These are phyloP conservation scores for Oncorhynchus nerka DNA, from an alignment of 2,113 vertebrate genomes.

Conservation along the genomic window DNA sequence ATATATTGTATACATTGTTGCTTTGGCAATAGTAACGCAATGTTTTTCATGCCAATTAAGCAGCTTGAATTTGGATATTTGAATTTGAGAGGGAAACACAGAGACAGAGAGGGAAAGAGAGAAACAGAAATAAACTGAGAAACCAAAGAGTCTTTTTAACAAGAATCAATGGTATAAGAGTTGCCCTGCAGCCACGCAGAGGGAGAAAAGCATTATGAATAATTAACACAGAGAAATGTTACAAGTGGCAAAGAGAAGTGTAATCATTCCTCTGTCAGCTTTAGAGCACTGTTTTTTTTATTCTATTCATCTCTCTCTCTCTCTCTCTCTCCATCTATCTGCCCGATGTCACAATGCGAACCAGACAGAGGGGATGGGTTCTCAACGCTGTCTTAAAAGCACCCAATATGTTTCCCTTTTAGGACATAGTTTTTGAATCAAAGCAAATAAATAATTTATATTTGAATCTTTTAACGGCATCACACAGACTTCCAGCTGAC, in stretches of 20 bases:
- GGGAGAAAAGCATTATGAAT: constrained; percentile 74
- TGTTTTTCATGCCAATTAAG: too few species aligned
- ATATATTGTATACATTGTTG: too few species aligned
- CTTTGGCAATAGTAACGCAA: too few species aligned
- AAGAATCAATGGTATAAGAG: constrained; percentile 48
- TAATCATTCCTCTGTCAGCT: constrained; percentile 65
- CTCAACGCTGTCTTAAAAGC: constrained; percentile 59
- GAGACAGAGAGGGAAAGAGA: constrained; percentile 32
- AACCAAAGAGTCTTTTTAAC: constrained; percentile 23
- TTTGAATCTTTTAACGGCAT: constrained; percentile 56
- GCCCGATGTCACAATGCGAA: constrained; percentile 40
- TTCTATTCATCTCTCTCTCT: constrained; percentile 32
- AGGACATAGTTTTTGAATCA: constrained; percentile 63
- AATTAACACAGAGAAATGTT: constrained; percentile 73
- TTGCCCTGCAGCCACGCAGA: constrained; percentile 60
- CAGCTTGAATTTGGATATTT: too few species aligned
- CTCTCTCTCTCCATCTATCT: constrained; percentile 5
- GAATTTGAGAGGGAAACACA: background rate
- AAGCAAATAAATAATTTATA: constrained; percentile 72
- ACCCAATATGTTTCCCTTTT: constrained; percentile 39
- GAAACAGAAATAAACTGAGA: constrained; percentile 10
- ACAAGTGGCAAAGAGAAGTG: constrained; percentile 62
- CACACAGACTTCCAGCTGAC: constrained; percentile 33
- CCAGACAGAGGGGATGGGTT: constrained; percentile 31
- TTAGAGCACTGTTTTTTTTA: constrained; percentile 55